Conservation (phyloP, 2,113 vertebrate species). For the Ammodytes dubius region DNA sequence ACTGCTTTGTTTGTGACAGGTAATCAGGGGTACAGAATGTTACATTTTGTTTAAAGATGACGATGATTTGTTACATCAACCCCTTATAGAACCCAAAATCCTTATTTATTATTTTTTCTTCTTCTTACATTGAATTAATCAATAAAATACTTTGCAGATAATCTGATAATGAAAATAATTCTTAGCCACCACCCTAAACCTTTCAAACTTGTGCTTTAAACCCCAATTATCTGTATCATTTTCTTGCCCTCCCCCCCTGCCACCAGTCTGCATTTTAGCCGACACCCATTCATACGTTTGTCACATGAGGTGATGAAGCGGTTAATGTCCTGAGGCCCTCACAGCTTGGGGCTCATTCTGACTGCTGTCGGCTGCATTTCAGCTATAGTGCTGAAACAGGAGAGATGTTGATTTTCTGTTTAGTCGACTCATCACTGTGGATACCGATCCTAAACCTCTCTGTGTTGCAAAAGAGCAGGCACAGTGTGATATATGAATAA, state of each 20-base stretch:
- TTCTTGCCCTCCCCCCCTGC: not conserved
- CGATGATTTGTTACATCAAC: too few species aligned
- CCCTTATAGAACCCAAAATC: too few species aligned
- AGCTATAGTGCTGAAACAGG: conserved; percentile 8
- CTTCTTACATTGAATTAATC: not conserved
- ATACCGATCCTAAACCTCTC: not conserved
- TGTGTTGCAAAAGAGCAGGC: conserved; percentile 9
- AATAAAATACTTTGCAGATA: not conserved
- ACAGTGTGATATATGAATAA: not conserved
- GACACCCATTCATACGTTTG: not conserved
- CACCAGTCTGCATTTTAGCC: not conserved
- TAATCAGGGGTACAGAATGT: too few species aligned
- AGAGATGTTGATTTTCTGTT: not conserved
- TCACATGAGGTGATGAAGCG: conserved; percentile 35
- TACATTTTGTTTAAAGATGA: too few species aligned
- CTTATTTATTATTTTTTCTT: too few species aligned
- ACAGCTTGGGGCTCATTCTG: conserved; percentile 6
- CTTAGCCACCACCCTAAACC: not conserved
- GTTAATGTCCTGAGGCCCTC: conserved; percentile 11
- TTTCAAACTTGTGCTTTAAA: not conserved
- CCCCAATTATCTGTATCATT: not conserved
- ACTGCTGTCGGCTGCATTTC: not conserved
- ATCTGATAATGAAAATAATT: not conserved
- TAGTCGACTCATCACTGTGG: not conserved
- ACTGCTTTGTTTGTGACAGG: not conserved